These are phyloP conservation scores for Orchestes rusci DNA, from an alignment of 2,888 invertebrate species.

Conservation along the genomic window DNA sequence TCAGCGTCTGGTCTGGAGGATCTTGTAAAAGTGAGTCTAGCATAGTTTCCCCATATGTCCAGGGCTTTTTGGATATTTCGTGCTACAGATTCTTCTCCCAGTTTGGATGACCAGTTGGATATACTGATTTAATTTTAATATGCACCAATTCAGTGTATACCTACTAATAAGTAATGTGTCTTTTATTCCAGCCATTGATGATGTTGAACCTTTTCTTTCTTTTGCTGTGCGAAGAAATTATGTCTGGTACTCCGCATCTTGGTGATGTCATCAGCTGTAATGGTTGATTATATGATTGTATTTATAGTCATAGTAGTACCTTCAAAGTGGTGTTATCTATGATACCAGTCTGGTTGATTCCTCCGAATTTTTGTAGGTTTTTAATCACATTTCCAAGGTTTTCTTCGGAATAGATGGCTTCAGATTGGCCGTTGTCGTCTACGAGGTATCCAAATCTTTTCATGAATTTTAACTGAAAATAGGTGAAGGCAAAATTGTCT, in stretches of 20 bases:
- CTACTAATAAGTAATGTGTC: slow-evolving; percentile 62
- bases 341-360: slow-evolving; percentile 59
- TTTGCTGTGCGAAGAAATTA: slow-evolving; percentile 38
- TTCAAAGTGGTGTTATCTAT: slow-evolving; percentile 57
- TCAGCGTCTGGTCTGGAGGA: slow-evolving; percentile 54
- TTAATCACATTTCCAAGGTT: slow-evolving; percentile 57
- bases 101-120: slow-evolving; percentile 59
- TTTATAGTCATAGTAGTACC: slow-evolving; percentile 38
- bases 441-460: slow-evolving; percentile 63
- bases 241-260: slow-evolving; percentile 67
- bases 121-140: slow-evolving; percentile 47
- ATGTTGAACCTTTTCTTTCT: slow-evolving; percentile 54
- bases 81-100: slow-evolving; percentile 51
- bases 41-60: slow-evolving; percentile 62
- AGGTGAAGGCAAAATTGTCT: no score
- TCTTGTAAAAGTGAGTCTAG: slow-evolving; percentile 51
- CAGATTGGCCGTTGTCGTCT: slow-evolving; percentile 46
- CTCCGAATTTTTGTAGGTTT: slow-evolving; percentile 65
- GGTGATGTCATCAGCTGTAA: slow-evolving; percentile 57
- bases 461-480: slow-evolving; percentile 56
- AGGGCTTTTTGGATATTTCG: slow-evolving; percentile 55
- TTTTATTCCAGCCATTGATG: slow-evolving; percentile 63
- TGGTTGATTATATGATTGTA: not conserved
- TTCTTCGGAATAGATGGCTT: slow-evolving; percentile 55
- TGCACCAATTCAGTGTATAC: not conserved